Evolutionary conservation across 2,888 invertebrate species (phyloP).

Genomic region (Escarpia spicata): DNA sequence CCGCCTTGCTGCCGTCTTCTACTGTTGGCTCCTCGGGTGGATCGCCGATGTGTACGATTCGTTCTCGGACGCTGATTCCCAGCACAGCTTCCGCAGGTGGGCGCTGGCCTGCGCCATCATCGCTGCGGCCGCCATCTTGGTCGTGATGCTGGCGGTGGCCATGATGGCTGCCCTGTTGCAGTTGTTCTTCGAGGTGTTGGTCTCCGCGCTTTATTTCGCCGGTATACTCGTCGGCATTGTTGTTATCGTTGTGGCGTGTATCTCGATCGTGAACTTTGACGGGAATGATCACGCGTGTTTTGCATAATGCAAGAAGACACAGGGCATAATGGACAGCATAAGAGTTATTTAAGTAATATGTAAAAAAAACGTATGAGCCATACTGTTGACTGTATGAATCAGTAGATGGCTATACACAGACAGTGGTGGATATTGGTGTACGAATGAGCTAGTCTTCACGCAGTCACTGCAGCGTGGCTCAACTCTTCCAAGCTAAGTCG

Average conservation of each 20-base stretch:
- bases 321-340: neutral
- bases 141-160: neutral
- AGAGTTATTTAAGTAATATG: neutral
- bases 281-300: neutral
- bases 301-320: neutral
- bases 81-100: neutral
- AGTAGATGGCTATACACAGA: too few species aligned
- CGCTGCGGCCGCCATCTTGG: neutral
- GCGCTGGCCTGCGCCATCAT: constrained; percentile 3
- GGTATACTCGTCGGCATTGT: neutral
- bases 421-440: too few species aligned
- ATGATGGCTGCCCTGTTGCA: neutral
- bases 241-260: neutral
- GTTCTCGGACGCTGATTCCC: neutral
- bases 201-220: neutral
- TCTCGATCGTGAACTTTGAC: neutral
- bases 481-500: too few species aligned
- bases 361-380: neutral
- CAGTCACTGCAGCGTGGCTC: too few species aligned
- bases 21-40: constrained; percentile 5
- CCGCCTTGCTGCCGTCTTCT: neutral
- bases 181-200: neutral
- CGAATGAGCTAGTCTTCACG: too few species aligned
- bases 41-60: neutral
- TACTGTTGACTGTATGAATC: neutral